Percentiles rank a stretch among this genome's conserved stretches.
phyloP scores from a whole-genome alignment of 2,797 vertebrate genomes.

The Coreius guichenoti region DNA sequence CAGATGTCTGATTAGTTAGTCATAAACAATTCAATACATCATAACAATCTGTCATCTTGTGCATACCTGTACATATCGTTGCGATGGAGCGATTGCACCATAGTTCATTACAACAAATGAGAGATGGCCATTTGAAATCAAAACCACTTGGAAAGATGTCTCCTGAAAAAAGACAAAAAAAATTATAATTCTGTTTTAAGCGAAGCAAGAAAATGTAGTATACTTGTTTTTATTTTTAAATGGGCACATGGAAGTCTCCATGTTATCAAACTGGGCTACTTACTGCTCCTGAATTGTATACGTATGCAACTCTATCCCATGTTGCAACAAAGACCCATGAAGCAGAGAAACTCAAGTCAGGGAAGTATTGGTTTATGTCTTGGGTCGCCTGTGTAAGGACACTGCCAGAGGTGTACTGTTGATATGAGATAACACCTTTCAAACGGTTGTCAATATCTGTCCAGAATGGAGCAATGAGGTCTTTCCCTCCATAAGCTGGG shows the following conservation, averaged over 20 bases:
- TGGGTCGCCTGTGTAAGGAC: conserved; percentile 69
- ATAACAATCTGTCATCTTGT: background rate
- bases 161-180: conserved; percentile 54
- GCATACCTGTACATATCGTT: conserved; percentile 55
- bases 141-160: conserved; percentile 69
- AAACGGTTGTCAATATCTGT: conserved; percentile 66
- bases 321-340: conserved; percentile 79
- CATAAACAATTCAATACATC: background rate
- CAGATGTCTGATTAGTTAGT: background rate
- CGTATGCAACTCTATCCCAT: conserved; percentile 78
- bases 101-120: conserved; percentile 76
- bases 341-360: conserved; percentile 49
- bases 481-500: conserved; percentile 53
- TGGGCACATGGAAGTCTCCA: background rate
- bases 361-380: conserved; percentile 75
- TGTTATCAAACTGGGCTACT: background rate
- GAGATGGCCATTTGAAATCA: conserved; percentile 64
- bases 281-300: conserved; percentile 57
- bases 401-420: conserved; percentile 43
- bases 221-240: conserved; percentile 18
- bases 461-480: conserved; percentile 75
- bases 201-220: background rate
- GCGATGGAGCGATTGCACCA: conserved; percentile 44
- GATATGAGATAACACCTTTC: conserved; percentile 67
- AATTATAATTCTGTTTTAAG: background rate